These are phyloP conservation scores for Pandemis cinnamomeana DNA, from an alignment of 2,888 invertebrate species.

Conservation along the genomic window DNA sequence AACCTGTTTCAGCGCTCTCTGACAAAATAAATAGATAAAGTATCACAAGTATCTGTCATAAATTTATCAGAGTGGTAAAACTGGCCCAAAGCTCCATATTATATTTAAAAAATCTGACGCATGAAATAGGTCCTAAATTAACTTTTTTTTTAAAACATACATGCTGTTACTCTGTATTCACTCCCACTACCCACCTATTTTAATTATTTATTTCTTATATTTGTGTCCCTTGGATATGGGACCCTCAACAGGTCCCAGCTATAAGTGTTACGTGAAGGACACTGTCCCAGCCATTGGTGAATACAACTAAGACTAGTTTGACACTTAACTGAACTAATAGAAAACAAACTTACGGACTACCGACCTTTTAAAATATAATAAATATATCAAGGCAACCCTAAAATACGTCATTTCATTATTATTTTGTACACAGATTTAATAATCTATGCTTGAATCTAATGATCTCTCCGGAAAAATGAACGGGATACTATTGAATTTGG, in stretches of 20 bases:
- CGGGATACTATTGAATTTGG: too few species aligned
- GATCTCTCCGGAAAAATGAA: too few species aligned
- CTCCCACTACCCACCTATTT: too few species aligned
- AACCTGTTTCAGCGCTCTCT: too few species aligned
- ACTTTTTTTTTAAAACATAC: background rate
- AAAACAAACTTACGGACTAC: background rate
- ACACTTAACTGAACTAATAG: constrained; percentile 30
- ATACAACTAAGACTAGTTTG: constrained; percentile 34
- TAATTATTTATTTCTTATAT: too few species aligned
- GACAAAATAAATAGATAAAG: too few species aligned
- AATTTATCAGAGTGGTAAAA: too few species aligned
- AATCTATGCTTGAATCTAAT: background rate
- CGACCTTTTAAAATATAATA: background rate
- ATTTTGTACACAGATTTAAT: constrained; percentile 8
- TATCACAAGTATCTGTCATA: too few species aligned
- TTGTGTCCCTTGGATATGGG: too few species aligned
- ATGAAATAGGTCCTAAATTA: too few species aligned
- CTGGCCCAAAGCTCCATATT: too few species aligned
- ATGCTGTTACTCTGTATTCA: background rate
- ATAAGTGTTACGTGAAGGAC: background rate
- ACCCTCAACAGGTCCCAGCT: background rate
- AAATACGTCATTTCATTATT: background rate
- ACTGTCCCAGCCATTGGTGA: background rate
- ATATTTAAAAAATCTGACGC: too few species aligned
- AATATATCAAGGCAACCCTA: constrained; percentile 10